Base-by-base conservation (phyloP, 1,140 invertebrate species). In the Saxidomus purpurata region DNA sequence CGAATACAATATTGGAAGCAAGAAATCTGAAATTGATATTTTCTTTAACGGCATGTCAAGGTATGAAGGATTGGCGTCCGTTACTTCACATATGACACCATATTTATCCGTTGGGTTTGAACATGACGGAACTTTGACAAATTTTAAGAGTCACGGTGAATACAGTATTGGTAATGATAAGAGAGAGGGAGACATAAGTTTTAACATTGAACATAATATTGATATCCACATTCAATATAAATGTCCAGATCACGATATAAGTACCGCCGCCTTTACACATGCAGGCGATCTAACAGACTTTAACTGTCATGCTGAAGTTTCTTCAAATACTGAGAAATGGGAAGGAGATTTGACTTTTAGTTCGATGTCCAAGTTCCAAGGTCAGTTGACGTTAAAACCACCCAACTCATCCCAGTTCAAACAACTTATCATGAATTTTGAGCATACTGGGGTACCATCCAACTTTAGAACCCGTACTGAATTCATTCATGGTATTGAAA, bases 21-120 rank as follows among this genome's bases (percentile, higher is more conserved):
- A 88, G 11, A 88, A 80, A 28, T 81, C 86, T 3, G 86, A 88
- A 38, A 38, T 67, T 0, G 76, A 81, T 17, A 38, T 76, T 52
- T 55, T 43, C 63, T 85, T 49, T 31, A 74, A 22, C 40, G 67
- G 25, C n/a, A 4, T 55, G 15, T 49, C 43, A 3, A 69, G 34
- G 31, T 9, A 43, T 2, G 63, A 74, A 59, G 83, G 83, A 3
- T 40, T 55, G 31, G 11, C 76, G 15, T 22, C 25, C n/a, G 13
- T 85, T n/a, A 34, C 25, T 2, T 85, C 83, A 4, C 31, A 52
- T 38, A 34, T 85, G 3, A 55, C 15, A 22, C 67, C 83, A 25
- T 22, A 69, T 40, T n/a, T 85, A 15, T 31, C 67, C 1, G 22
- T 85, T 36, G 69, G 40, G 0, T 76, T 85, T 59, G 31, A 47